Evolutionary conservation across 1,140 invertebrate genomes (phyloP).

Genomic region (Zophobas morio): DNA sequence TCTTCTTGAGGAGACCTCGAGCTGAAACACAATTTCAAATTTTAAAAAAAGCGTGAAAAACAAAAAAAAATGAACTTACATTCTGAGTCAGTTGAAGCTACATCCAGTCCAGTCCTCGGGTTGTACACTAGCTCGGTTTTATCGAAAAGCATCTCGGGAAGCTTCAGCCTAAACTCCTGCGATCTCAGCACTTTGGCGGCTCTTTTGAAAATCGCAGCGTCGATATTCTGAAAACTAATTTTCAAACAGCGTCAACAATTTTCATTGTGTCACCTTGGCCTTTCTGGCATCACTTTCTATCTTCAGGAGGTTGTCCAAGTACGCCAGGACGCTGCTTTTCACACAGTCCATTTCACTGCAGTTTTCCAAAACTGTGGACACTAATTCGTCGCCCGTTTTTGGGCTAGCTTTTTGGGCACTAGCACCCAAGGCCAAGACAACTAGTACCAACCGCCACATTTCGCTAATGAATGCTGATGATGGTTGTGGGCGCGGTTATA

Average conservation of each 20-base stretch:
- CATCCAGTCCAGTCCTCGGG: slow-evolving; percentile 77
- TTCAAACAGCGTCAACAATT: slow-evolving; percentile 1
- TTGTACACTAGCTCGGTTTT: slow-evolving; percentile 78
- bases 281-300: slow-evolving; percentile 73
- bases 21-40: slow-evolving; percentile 67
- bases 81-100: slow-evolving; percentile 71
- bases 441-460: slow-evolving; percentile 65
- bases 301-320: slow-evolving; percentile 79
- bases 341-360: slow-evolving; percentile 80
- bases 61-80: slow-evolving; percentile 62
- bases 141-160: slow-evolving; percentile 82
- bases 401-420: slow-evolving; percentile 57
- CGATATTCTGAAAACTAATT: slow-evolving; percentile 73
- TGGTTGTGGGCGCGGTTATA: slow-evolving; percentile 67
- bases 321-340: slow-evolving; percentile 80
- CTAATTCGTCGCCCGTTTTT: slow-evolving; percentile 51
- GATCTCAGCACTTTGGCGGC: slow-evolving; percentile 78
- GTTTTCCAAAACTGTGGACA: slow-evolving; percentile 76
- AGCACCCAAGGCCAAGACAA: slow-evolving; percentile 67
- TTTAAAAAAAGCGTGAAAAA: background rate
- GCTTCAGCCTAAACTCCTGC: slow-evolving; percentile 78
- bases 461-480: slow-evolving; percentile 56
- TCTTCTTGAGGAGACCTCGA: slow-evolving; percentile 82
- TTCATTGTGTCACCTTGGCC: slow-evolving; percentile 58
- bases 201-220: slow-evolving; percentile 81